Evolutionary conservation across 2,113 vertebrate genomes (phyloP).

Genomic region (Oryctolagus cuniculus): DNA sequence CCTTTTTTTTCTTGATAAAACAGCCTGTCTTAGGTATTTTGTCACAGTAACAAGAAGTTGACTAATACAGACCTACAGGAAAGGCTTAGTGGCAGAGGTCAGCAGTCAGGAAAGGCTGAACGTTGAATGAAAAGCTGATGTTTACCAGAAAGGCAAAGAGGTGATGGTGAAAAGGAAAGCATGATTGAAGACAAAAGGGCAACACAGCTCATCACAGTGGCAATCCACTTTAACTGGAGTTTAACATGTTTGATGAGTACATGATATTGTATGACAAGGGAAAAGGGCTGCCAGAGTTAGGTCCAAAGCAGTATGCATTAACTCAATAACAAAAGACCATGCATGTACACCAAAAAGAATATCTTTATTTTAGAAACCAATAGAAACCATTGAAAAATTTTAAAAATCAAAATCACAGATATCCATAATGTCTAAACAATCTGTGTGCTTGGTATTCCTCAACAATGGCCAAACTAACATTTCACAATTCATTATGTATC

Average conservation of each 20-base stretch:
- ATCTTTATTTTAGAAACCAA: slow-evolving; percentile 8
- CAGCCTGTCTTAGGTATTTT: no score
- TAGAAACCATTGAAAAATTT: slow-evolving; percentile 14
- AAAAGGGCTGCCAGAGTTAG: not conserved
- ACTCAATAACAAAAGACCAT: slow-evolving; percentile 19
- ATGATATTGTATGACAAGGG: not conserved
- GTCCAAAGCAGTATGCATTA: not conserved
- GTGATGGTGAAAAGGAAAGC: slow-evolving; percentile 12
- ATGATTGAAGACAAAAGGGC: slow-evolving; percentile 3
- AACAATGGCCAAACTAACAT: slow-evolving; percentile 32
- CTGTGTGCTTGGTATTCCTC: not conserved
- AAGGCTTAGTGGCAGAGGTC: slow-evolving; percentile 30
- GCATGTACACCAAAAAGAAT: not conserved
- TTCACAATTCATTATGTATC: slow-evolving; percentile 38
- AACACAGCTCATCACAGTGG: not conserved
- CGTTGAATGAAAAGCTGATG: slow-evolving; percentile 22
- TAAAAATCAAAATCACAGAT: slow-evolving; percentile 5
- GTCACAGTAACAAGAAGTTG: no score
- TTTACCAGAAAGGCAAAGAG: not conserved
- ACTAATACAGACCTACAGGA: not conserved
- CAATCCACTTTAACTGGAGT: not conserved
- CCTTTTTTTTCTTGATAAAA: no score
- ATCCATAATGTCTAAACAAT: slow-evolving; percentile 40
- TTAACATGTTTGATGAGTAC: not conserved
- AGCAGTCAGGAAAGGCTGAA: slow-evolving; percentile 28